Evolutionary conservation across 1,140 invertebrate genomes (phyloP).

Genomic region (Papilio polytes): DNA sequence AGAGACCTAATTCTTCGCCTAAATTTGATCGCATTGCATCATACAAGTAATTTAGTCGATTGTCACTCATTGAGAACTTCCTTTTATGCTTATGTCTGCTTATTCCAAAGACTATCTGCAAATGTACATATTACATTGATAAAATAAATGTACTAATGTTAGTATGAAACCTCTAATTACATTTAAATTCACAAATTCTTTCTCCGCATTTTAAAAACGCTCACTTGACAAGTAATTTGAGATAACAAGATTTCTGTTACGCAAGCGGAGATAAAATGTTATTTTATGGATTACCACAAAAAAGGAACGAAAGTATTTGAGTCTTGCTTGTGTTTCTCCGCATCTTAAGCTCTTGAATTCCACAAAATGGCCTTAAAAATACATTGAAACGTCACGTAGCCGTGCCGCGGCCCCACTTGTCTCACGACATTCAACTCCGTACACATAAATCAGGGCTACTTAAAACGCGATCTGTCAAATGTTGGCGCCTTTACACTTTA

Average conservation of each 20-base stretch:
- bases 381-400: conserved; percentile 54
- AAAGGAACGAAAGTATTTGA: conserved; percentile 39
- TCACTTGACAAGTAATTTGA: conserved; percentile 41
- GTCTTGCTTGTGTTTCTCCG: conserved; percentile 43
- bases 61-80: conserved; percentile 54
- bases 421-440: conserved; percentile 58
- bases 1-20: neutral
- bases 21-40: conserved; percentile 48
- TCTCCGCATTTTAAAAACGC: neutral
- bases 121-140: neutral
- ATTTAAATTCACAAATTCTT: neutral
- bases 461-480: conserved; percentile 56
- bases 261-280: conserved; percentile 37
- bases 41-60: conserved; percentile 41
- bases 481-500: conserved; percentile 50
- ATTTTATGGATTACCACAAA: conserved; percentile 40
- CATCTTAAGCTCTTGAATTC: conserved; percentile 49
- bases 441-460: conserved; percentile 71
- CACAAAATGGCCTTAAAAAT: conserved; percentile 44
- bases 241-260: conserved; percentile 30
- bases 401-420: conserved; percentile 61
- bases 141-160: neutral
- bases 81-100: conserved; percentile 37
- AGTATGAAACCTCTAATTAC: neutral
- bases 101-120: neutral